Percentiles rank a stretch among this genome's conserved stretches.
phyloP scores from a whole-genome alignment of 1,140 invertebrate genomes.

The Andrena cerasifolii region DNA sequence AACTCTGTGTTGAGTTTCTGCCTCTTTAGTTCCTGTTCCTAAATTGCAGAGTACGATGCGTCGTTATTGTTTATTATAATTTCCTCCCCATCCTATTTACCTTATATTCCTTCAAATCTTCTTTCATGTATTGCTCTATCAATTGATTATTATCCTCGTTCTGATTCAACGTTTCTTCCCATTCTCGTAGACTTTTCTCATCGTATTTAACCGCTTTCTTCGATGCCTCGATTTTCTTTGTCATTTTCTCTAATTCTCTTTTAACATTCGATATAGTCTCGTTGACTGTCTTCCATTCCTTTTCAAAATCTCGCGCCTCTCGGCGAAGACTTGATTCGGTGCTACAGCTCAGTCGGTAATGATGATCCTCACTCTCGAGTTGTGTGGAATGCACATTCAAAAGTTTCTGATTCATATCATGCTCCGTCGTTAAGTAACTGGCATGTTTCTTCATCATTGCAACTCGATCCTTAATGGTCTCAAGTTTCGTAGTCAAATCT shows the following conservation, averaged over 20 bases:
- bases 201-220: slow-evolving; percentile 85
- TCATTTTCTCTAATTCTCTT: slow-evolving; percentile 77
- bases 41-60: too few species aligned
- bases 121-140: slow-evolving; percentile 85
- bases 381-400: slow-evolving; percentile 84
- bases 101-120: slow-evolving; percentile 85
- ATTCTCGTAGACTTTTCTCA: slow-evolving; percentile 84
- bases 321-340: slow-evolving; percentile 81
- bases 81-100: slow-evolving; percentile 66
- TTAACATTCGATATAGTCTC: slow-evolving; percentile 75
- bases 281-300: slow-evolving; percentile 80
- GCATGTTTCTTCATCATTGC: slow-evolving; percentile 69
- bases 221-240: slow-evolving; percentile 83
- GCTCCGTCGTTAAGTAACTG: slow-evolving; percentile 64
- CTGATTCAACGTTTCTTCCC: slow-evolving; percentile 85
- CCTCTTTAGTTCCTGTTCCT: slow-evolving; percentile 80
- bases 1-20: slow-evolving; percentile 73
- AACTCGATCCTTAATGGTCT: slow-evolving; percentile 66
- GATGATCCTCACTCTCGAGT: slow-evolving; percentile 85
- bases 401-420: slow-evolving; percentile 79
- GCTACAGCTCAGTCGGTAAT: slow-evolving; percentile 81
- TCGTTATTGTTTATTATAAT: slow-evolving; percentile 32
- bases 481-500: slow-evolving; percentile 67
- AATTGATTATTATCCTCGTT: slow-evolving; percentile 84
- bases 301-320: slow-evolving; percentile 82